A percentile compares a stretch with the other conserved stretches of the same genome.
Conservation (phyloP, 2,888 invertebrate species). For the Cephus pygmeus region DNA sequence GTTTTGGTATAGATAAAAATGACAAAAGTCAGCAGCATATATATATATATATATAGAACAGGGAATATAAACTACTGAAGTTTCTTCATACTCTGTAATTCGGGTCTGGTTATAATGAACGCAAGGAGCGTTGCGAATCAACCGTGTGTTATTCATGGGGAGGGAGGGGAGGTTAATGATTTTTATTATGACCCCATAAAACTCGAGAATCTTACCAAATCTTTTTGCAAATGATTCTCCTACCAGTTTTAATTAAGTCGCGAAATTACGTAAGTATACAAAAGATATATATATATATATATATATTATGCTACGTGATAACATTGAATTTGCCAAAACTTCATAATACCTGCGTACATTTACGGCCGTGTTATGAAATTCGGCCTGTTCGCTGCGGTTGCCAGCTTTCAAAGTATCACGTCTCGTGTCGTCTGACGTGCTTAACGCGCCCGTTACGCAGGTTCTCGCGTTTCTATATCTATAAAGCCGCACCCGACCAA, state of each 20-base stretch:
- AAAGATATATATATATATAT: no score
- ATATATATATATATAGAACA: not conserved
- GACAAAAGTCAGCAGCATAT: not conserved
- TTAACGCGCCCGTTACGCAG: conserved; percentile 29
- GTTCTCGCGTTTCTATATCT: not conserved
- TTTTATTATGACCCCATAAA: not conserved
- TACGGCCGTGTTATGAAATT: conserved; percentile 27
- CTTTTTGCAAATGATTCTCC: not conserved
- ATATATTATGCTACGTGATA: not conserved
- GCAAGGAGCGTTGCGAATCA: not conserved
- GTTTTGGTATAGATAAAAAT: not conserved
- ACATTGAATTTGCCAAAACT: not conserved
- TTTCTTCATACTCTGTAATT: not conserved
- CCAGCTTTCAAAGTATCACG: not conserved
- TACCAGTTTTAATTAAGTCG: not conserved
- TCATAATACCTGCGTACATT: not conserved
- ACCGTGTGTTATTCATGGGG: not conserved
- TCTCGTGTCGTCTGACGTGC: conserved; percentile 34
- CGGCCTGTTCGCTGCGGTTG: conserved; percentile 3
- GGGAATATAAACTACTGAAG: not conserved
- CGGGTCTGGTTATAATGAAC: not conserved
- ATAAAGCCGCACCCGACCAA: not conserved
- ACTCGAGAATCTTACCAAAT: not conserved
- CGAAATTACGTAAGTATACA: not conserved
- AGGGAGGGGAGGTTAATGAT: not conserved